Conservation (phyloP, 2,113 vertebrate species). For the Otocyon megalotis region DNA sequence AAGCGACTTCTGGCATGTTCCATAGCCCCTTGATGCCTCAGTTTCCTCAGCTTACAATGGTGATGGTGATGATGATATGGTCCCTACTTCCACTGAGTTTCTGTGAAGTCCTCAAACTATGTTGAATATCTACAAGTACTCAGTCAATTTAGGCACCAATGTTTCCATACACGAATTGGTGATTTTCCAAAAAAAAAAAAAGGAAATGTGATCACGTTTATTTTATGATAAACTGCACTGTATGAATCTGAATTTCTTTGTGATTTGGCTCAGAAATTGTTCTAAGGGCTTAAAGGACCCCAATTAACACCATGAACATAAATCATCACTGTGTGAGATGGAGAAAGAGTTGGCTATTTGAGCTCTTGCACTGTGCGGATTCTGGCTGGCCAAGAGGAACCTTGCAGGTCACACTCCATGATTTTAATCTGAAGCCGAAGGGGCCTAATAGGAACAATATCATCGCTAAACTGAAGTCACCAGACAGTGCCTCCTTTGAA, state of each 20-base stretch:
- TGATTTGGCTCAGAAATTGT: not conserved
- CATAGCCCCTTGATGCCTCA: not conserved
- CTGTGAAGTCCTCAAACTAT: not conserved
- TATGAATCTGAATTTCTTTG: not conserved
- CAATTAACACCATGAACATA: not conserved
- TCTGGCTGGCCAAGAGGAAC: not conserved
- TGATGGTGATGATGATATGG: not conserved
- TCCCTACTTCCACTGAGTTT: not conserved
- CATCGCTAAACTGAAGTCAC: not conserved
- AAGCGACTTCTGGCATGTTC: not conserved
- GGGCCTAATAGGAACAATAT: constrained; percentile 4
- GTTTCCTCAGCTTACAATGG: not conserved
- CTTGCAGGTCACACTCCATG: not conserved
- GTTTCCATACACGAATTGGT: not conserved
- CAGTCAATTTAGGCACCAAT: not conserved
- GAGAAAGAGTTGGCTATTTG: not conserved
- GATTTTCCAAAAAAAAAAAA: constrained; percentile 11
- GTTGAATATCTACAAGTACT: not conserved
- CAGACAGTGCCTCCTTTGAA: constrained; percentile 24
- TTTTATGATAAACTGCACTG: not conserved
- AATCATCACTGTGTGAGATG: not conserved
- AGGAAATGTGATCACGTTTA: not conserved
- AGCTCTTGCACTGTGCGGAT: not conserved
- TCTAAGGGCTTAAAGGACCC: not conserved
- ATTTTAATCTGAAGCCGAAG: constrained; percentile 55